phyloP scores from a whole-genome alignment of 1,140 invertebrate genomes.

The Geopemphigus sp. region DNA sequence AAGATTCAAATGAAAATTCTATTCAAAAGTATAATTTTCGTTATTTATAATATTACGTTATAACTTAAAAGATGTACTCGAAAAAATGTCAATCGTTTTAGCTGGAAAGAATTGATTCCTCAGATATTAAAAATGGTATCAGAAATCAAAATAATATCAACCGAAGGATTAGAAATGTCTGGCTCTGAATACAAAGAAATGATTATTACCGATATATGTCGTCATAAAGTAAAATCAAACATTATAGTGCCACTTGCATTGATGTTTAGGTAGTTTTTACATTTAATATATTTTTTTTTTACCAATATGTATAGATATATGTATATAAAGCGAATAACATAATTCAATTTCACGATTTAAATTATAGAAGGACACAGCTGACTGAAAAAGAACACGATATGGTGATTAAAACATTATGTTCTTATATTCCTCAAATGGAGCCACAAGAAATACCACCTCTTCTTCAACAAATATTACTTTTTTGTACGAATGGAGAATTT shows the following conservation, averaged over 20 bases:
- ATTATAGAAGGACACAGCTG: conserved; percentile 21
- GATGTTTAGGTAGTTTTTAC: conserved; percentile 58
- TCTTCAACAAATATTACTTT: conserved; percentile 38
- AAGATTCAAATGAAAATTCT: conserved; percentile 27
- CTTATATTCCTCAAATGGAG: conserved; percentile 31
- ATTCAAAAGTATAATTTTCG: conserved; percentile 11
- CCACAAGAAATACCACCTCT: conserved; percentile 38
- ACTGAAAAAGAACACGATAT: conserved; percentile 35
- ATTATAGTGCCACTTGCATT: conserved; percentile 57
- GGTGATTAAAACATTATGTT: conserved; percentile 32
- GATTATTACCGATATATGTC: conserved; percentile 57
- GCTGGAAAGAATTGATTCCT: conserved; percentile 60
- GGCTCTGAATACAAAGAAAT: conserved; percentile 58
- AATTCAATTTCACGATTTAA: not conserved
- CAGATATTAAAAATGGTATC: conserved; percentile 57
- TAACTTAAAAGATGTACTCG: too few relatives aligned
- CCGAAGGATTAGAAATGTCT: conserved; percentile 55
- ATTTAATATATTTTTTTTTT: not conserved
- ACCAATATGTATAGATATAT: not conserved
- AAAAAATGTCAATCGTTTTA: conserved; percentile 53
- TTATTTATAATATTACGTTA: not conserved
- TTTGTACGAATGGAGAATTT: conserved; percentile 43
- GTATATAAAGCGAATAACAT: not conserved
- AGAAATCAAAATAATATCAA: conserved; percentile 56
- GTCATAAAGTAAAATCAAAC: conserved; percentile 55